Evolutionary conservation across 2,113 vertebrate genomes (phyloP), one percentile per base, ranked within the genome.

Genomic region (Monopterus albus): DNA sequence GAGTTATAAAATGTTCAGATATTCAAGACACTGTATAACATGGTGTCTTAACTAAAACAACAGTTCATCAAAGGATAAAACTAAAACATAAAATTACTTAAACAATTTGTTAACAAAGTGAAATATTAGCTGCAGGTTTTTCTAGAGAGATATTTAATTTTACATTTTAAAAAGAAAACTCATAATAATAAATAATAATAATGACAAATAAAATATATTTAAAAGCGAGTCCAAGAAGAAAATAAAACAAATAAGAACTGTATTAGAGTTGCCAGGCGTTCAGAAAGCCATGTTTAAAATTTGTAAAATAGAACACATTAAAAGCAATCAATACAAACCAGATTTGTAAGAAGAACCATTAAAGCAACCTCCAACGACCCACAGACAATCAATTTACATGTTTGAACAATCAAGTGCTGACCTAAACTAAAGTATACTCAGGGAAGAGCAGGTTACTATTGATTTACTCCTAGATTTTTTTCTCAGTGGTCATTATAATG

Each of bases 241-340:
- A n/a, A n/a, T n/a, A n/a, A n/a, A n/a, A n/a, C n/a, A n/a, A n/a
- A n/a, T n/a, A n/a, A n/a, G n/a, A n/a, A n/a, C n/a, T n/a, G n/a
- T n/a, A n/a, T n/a, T n/a, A n/a, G n/a, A n/a, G n/a, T n/a, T n/a
- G n/a, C n/a, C n/a, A n/a, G n/a, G n/a, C n/a, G n/a, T n/a, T n/a
- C n/a, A n/a, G n/a, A n/a, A n/a, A n/a, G n/a, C n/a, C n/a, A n/a
- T n/a, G n/a, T n/a, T n/a, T n/a, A n/a, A n/a, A n/a, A n/a, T n/a
- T n/a, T n/a, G n/a, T n/a, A n/a, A n/a, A n/a, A n/a, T n/a, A n/a
- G n/a, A n/a, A n/a, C n/a, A n/a, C n/a, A n/a, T 79, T n/a, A n/a
- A 91, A 89, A 69, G 85, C 78, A 87, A 95, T 95, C 95, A 95
- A 94, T 95, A 92, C 89, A 95, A 95, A 95, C 52, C 72, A 45